These are phyloP conservation scores for Listronotus bonariensis DNA, from an alignment of 1,140 invertebrate species.

Conservation along the genomic window DNA sequence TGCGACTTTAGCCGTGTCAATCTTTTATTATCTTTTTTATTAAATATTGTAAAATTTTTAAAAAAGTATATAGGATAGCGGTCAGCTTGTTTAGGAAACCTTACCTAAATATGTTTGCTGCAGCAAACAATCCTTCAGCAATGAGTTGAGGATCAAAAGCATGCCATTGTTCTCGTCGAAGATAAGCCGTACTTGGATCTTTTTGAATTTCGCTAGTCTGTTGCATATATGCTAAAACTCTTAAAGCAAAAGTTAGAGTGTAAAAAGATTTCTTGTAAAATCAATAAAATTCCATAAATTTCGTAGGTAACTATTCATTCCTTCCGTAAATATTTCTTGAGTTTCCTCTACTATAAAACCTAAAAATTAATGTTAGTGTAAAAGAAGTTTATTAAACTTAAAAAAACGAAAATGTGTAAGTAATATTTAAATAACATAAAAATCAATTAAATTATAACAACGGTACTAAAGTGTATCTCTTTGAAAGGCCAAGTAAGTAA, in stretches of 20 bases:
- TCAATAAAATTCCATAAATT: constrained; percentile 98
- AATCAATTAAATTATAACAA: too few relatives aligned
- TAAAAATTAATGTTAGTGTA: constrained; percentile 55
- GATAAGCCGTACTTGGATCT: constrained; percentile 69
- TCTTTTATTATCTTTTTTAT: too few relatives aligned
- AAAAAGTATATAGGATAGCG: too few relatives aligned
- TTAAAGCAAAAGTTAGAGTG: constrained; percentile 74
- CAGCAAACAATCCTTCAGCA: constrained; percentile 92
- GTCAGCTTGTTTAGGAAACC: too few relatives aligned
- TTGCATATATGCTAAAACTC: constrained; percentile 77
- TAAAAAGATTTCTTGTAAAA: constrained; percentile 89
- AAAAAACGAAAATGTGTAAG: too few relatives aligned
- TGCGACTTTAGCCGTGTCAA: too few relatives aligned
- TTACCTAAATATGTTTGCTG: constrained; percentile 88
- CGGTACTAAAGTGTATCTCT: too few relatives aligned
- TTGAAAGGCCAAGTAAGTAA: too few relatives aligned
- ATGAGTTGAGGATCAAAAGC: constrained; percentile 93
- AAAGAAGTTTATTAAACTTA: too few relatives aligned
- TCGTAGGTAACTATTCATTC: constrained; percentile 79
- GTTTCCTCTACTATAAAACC: constrained; percentile 92
- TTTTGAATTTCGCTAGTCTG: constrained; percentile 69
- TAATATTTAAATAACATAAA: too few relatives aligned
- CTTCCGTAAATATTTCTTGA: constrained; percentile 84
- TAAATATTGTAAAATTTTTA: too few relatives aligned
- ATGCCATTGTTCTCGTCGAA: constrained; percentile 85